Evolutionary conservation across 2,797 vertebrate genomes (phyloP).

Genomic region (Cetoscarus ocellatus): DNA sequence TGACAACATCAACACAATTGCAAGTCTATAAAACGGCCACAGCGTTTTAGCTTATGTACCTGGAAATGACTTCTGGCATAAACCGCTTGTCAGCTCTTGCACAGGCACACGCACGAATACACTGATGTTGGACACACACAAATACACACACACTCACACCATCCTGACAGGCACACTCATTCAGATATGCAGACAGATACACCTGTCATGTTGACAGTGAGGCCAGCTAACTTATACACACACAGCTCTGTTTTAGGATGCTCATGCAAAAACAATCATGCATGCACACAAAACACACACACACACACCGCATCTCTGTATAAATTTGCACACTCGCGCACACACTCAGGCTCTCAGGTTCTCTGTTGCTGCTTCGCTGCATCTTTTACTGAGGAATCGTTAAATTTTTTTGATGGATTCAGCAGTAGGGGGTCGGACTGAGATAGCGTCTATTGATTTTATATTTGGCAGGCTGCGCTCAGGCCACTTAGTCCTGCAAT

Average conservation of each 20-base stretch:
- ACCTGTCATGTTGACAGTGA: slow-evolving; percentile 34
- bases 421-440: slow-evolving; percentile 77
- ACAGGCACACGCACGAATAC: slow-evolving; percentile 13
- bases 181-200: slow-evolving; percentile 11
- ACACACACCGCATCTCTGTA: neutral
- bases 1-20: slow-evolving; percentile 76
- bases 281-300: slow-evolving; percentile 12
- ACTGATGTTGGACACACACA: slow-evolving; percentile 16
- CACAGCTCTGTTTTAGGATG: slow-evolving; percentile 4
- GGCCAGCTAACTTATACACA: slow-evolving; percentile 3
- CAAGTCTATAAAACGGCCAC: slow-evolving; percentile 71
- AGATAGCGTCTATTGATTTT: slow-evolving; percentile 87
- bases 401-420: slow-evolving; percentile 82
- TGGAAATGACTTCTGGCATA: slow-evolving; percentile 70
- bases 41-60: slow-evolving; percentile 68
- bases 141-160: slow-evolving; percentile 7
- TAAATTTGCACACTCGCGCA: slow-evolving; percentile 3
- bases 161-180: slow-evolving; percentile 1
- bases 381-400: slow-evolving; percentile 79
- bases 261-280: slow-evolving; percentile 19
- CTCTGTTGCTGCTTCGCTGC: slow-evolving; percentile 55
- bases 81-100: slow-evolving; percentile 48
- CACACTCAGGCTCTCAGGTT: slow-evolving; percentile 25
- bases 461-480: slow-evolving; percentile 81
- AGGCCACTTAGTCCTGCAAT: slow-evolving; percentile 77